Conservation (phyloP, 2,888 invertebrate species). For the Myopa tessellatipennis region DNA sequence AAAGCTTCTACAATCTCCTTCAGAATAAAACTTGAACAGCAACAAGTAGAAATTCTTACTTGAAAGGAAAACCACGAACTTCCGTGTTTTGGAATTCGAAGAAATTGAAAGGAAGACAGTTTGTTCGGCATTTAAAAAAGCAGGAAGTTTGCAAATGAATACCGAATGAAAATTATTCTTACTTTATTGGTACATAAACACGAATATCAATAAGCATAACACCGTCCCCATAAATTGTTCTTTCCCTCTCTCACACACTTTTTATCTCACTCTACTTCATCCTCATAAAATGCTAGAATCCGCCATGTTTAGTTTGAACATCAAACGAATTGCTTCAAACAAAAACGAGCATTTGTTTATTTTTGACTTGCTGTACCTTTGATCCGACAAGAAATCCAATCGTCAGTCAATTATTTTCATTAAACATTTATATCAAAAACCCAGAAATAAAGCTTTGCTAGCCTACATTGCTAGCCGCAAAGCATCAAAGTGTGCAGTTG, state of each 20-base stretch:
- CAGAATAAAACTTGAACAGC: not conserved
- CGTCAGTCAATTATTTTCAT: constrained; percentile 8
- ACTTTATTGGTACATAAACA: not conserved
- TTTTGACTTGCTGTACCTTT: not conserved
- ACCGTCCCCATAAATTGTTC: too few species aligned
- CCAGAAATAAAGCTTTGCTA: not conserved
- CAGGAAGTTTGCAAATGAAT: not conserved
- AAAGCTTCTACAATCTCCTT: too few species aligned
- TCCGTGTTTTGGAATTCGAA: not conserved
- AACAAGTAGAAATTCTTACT: not conserved
- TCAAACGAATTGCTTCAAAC: too few species aligned
- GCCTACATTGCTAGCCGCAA: not conserved
- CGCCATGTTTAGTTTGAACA: too few species aligned
- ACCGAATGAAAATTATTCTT: not conserved
- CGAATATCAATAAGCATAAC: not conserved
- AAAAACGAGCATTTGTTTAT: not conserved
- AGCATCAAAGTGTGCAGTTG: not conserved
- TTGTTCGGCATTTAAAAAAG: not conserved
- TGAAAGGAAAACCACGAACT: not conserved
- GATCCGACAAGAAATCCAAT: not conserved
- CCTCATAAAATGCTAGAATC: too few species aligned
- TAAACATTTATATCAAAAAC: not conserved
- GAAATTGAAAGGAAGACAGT: not conserved
- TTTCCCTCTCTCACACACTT: too few species aligned
- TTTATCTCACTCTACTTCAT: too few species aligned